Percentiles rank a stretch among this genome's conserved stretches.
Evolutionary conservation across 2,113 vertebrate genomes (phyloP).

Genomic region (Shinisaurus crocodilurus): DNA sequence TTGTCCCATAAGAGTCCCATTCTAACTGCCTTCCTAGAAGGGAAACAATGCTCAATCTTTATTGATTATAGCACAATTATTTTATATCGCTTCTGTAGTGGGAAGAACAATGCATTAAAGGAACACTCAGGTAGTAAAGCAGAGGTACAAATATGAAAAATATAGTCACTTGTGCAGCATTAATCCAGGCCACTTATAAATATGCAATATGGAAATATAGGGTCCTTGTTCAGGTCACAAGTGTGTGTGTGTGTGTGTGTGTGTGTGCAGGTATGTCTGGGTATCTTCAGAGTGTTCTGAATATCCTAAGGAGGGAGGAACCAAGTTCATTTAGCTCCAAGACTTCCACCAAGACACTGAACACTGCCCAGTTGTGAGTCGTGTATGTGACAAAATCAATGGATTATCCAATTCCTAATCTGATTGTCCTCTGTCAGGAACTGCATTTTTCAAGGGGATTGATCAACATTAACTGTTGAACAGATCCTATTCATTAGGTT

Average conservation of each 20-base stretch:
- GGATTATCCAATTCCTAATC: neutral
- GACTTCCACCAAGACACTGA: neutral
- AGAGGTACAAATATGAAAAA: slow-evolving; percentile 13
- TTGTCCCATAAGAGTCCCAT: slow-evolving; percentile 55
- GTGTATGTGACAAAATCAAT: neutral
- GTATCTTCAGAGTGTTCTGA: neutral
- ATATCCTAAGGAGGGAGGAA: neutral
- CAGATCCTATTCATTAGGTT: slow-evolving; percentile 6
- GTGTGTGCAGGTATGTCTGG: neutral
- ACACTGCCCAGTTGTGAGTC: neutral
- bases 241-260: no score
- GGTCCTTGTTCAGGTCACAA: neutral
- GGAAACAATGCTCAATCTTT: slow-evolving; percentile 66
- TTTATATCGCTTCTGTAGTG: slow-evolving; percentile 48
- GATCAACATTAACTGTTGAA: neutral
- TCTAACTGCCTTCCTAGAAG: slow-evolving; percentile 64
- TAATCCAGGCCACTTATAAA: neutral
- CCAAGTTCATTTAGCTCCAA: neutral
- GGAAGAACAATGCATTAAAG: slow-evolving; percentile 19
- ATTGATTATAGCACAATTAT: slow-evolving; percentile 39
- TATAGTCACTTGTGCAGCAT: neutral
- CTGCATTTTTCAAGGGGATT: slow-evolving; percentile 1
- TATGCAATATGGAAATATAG: neutral
- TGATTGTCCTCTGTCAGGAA: neutral
- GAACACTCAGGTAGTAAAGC: neutral